Base-by-base conservation (phyloP, 2,113 vertebrate genomes). In the Neolamprologus tretocephalus region DNA sequence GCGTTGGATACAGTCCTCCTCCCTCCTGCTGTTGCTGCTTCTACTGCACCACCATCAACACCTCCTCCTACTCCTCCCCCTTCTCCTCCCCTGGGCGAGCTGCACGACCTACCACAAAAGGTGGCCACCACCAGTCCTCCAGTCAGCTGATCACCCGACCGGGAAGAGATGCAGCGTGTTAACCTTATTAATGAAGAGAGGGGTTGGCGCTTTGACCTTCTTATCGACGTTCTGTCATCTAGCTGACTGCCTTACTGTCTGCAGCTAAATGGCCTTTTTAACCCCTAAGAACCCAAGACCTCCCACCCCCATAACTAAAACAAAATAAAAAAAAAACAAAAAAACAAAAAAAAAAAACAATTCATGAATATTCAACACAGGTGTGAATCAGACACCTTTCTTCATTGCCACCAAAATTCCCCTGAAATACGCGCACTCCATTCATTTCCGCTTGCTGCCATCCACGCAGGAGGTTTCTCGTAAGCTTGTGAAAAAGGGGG, bases 101-200 rank as follows among this genome's bases (percentile, higher is more conserved):
- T 80, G 80, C 80, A 58, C 87, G 17, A 86, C 31, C 47, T 5
- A n/a, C 49, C 37, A 12, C 16, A 51, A 66, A 83, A 73, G 79
- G 80, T 80, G 31, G 21, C 21, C 58, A 16, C 31, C n/a, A 45
- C 31, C 82, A 35, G 55, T 12, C 53, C 35, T 51, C 37, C 82
- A 31, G 26, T 14, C 58, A 54, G 19, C 66, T 49, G 86, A 90
- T 92, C 85, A 87, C 47, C 84, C 80, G 84, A 88, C n/a, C n/a
- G 2, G 28, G 26, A 78, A 21, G 68, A 28, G 21, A 5, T 14
- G 13, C 11, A 5, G 40, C 8, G 9, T 12, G 21, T 55, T 23
- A 75, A 79, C 37, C 33, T 37, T 13, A 14, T 9, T 66, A 53
- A 68, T 79, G 23, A 75, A 78, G 42, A 42, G 53, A 55, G 17